A percentile compares a stretch with the other conserved stretches of the same genome.
These are phyloP conservation scores for Furcifer pardalis DNA, from an alignment of 2,797 vertebrate species.

Conservation along the genomic window DNA sequence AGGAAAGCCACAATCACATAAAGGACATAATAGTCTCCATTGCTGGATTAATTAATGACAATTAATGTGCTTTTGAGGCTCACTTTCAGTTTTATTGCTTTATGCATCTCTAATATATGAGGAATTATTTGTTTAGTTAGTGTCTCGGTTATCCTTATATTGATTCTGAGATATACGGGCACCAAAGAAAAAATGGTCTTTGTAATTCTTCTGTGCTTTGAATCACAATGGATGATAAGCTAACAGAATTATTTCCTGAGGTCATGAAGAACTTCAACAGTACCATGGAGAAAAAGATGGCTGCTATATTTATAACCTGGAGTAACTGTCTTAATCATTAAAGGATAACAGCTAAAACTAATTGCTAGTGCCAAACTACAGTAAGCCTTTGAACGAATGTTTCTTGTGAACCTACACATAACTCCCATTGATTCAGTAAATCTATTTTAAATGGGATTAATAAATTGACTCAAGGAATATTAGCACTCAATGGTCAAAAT, in stretches of 20 bases:
- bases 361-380: too few species aligned
- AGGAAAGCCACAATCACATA: background rate
- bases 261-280: background rate
- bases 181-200: too few species aligned
- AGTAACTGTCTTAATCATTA: too few species aligned
- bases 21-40: conserved; percentile 59
- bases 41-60: conserved; percentile 53
- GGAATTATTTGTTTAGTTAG: conserved; percentile 48
- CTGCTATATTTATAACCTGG: too few species aligned
- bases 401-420: background rate
- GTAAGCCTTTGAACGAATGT: too few species aligned
- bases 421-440: background rate
- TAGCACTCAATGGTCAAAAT: too few species aligned
- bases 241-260: background rate
- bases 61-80: conserved; percentile 43
- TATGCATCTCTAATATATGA: conserved; percentile 57
- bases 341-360: too few species aligned
- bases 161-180: conserved; percentile 66
- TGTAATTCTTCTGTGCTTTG: too few species aligned
- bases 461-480: background rate
- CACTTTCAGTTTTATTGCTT: conserved; percentile 55
- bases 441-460: background rate
- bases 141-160: conserved; percentile 67
- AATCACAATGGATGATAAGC: background rate
- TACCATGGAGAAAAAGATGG: too few species aligned